Evolutionary conservation across 1,140 invertebrate species (phyloP).

Genomic region (Sitodiplosis mosellana): DNA sequence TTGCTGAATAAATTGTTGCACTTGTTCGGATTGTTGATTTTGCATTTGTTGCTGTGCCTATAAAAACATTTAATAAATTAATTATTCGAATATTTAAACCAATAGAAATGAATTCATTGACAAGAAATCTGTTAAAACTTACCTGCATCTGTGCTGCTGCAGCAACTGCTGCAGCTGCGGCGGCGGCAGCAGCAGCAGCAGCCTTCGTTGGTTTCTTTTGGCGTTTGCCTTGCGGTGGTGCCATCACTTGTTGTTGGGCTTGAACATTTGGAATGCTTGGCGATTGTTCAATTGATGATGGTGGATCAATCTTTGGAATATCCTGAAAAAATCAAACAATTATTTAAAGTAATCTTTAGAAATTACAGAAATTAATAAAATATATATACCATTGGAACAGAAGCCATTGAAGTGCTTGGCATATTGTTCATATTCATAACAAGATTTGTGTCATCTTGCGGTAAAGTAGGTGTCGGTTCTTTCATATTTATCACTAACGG

Average conservation of each 20-base stretch:
- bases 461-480: constrained; percentile 55
- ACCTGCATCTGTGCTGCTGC: neutral
- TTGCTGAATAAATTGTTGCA: constrained; percentile 5
- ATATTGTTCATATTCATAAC: constrained; percentile 12
- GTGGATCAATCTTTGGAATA: constrained; percentile 33
- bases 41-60: constrained; percentile 34
- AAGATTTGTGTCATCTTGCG: constrained; percentile 46
- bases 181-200: neutral
- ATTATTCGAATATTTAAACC: no score
- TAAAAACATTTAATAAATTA: no score
- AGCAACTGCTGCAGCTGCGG: no score
- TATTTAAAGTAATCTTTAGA: no score
- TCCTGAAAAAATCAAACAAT: no score
- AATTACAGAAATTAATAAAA: constrained; percentile 13
- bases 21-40: constrained; percentile 16
- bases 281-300: constrained; percentile 36
- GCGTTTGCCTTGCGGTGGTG: constrained; percentile 26
- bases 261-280: constrained; percentile 9
- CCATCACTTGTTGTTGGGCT: constrained; percentile 23
- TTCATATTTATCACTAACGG: constrained; percentile 79
- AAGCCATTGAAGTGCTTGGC: no score
- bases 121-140: no score
- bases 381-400: constrained; percentile 34
- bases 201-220: constrained; percentile 23
- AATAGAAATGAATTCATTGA: no score